Conservation (phyloP, 1,140 invertebrate species). For the Cardiocondyla obscurior region DNA sequence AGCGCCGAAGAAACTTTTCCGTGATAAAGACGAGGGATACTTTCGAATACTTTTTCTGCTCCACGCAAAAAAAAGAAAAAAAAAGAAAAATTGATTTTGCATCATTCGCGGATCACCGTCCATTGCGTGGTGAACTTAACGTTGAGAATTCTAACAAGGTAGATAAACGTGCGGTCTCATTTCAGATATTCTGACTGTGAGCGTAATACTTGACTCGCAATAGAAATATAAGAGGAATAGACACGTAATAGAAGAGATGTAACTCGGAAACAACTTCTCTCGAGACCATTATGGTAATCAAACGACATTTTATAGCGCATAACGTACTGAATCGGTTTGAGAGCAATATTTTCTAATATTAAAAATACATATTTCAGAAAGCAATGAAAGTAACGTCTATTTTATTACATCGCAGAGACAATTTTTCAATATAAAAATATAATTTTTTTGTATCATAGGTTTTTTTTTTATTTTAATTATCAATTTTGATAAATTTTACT, state of each 20-base stretch:
- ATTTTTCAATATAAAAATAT: neutral
- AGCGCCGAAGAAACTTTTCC: neutral
- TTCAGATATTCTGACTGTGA: neutral
- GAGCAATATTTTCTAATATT: neutral
- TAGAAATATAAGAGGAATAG: neutral
- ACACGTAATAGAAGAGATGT: neutral
- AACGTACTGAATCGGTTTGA: neutral
- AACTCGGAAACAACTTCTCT: neutral
- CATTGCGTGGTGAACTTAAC: neutral
- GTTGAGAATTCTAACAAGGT: neutral
- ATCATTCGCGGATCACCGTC: neutral
- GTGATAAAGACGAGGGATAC: conserved; percentile 18
- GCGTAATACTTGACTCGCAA: too few species aligned
- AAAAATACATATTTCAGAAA: neutral
- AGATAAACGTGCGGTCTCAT: neutral
- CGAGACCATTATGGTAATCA: neutral
- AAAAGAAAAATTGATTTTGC: conserved; percentile 29
- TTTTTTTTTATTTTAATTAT: neutral
- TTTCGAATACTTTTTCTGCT: neutral
- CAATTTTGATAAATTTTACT: neutral
- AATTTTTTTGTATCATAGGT: neutral
- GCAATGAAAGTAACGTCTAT: neutral
- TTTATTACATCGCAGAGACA: neutral
- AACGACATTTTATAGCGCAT: neutral
- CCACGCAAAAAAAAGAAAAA: too few species aligned